Percentiles rank a stretch among this genome's conserved stretches.
phyloP scores from a whole-genome alignment of 2,113 vertebrate species.

The Archilochus colubris region DNA sequence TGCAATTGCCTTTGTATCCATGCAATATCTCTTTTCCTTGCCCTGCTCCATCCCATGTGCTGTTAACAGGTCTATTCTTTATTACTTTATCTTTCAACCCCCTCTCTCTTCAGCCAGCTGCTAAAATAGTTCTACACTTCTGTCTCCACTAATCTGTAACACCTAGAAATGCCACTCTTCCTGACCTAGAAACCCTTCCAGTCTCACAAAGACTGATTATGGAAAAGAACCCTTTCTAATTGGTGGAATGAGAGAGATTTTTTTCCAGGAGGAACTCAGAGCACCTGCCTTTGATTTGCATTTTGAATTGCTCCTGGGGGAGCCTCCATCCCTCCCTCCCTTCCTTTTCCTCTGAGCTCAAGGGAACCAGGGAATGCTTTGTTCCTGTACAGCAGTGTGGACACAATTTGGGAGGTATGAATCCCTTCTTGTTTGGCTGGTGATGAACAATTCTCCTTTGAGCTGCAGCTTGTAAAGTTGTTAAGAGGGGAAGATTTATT shows the following conservation, averaged over 20 bases:
- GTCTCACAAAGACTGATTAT: not conserved
- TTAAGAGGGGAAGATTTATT: not conserved
- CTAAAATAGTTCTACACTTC: not conserved
- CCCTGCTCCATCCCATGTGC: too few species aligned
- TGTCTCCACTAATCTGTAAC: not conserved
- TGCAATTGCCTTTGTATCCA: not conserved
- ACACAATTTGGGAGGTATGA: not conserved
- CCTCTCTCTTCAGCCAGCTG: not conserved
- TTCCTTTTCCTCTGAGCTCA: fast-evolving
- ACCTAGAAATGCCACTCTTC: too few species aligned
- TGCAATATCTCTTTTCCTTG: not conserved
- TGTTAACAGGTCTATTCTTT: not conserved
- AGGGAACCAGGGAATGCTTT: fast-evolving
- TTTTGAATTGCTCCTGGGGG: not conserved
- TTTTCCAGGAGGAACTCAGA: not conserved
- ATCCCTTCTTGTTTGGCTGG: not conserved
- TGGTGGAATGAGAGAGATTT: not conserved
- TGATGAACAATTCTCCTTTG: not conserved
- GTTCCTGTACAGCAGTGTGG: fast-evolving
- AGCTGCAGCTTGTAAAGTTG: not conserved
- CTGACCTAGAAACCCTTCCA: not conserved
- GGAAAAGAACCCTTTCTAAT: not conserved
- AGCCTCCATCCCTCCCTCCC: too few species aligned
- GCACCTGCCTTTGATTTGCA: not conserved
- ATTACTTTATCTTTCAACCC: not conserved